phyloP scores from a whole-genome alignment of 2,888 invertebrate species.

The Rhagium mordax region DNA sequence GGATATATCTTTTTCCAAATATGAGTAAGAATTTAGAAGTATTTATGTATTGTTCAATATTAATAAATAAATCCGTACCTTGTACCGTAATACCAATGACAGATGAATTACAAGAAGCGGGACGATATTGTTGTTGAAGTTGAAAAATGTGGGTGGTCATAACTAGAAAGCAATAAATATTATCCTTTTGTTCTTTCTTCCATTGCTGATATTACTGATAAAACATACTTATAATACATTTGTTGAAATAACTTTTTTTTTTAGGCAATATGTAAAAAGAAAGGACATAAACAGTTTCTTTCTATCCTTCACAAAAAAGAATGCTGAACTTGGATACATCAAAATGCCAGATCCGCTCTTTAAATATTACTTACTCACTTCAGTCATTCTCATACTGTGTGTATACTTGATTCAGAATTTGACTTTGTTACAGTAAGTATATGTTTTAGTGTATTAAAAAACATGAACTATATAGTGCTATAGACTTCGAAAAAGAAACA shows the following conservation, averaged over 20 bases:
- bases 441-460: not conserved
- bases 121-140: too few relatives aligned
- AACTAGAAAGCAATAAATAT: too few relatives aligned
- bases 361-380: constrained; percentile 83
- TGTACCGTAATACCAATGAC: too few relatives aligned
- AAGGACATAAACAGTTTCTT: constrained; percentile 76
- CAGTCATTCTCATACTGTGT: constrained; percentile 75
- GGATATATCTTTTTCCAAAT: constrained; percentile 87
- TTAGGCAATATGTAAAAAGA: constrained; percentile 79
- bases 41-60: too few relatives aligned
- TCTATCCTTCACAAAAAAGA: constrained; percentile 76
- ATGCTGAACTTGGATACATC: constrained; percentile 82
- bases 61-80: too few relatives aligned
- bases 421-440: constrained; percentile 72
- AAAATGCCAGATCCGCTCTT: constrained; percentile 86
- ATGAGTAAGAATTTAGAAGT: constrained; percentile 73
- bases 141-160: too few relatives aligned
- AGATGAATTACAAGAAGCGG: too few relatives aligned
- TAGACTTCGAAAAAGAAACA: too few relatives aligned
- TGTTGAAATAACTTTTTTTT: constrained; percentile 57
- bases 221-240: not conserved
- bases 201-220: too few relatives aligned
- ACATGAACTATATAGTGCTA: not conserved
- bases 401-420: constrained; percentile 77
- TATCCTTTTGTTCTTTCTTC: too few relatives aligned